Evolutionary conservation across 2,888 invertebrate species (phyloP), one percentile per base, ranked within the genome.

Genomic region (Megamerina dolium): DNA sequence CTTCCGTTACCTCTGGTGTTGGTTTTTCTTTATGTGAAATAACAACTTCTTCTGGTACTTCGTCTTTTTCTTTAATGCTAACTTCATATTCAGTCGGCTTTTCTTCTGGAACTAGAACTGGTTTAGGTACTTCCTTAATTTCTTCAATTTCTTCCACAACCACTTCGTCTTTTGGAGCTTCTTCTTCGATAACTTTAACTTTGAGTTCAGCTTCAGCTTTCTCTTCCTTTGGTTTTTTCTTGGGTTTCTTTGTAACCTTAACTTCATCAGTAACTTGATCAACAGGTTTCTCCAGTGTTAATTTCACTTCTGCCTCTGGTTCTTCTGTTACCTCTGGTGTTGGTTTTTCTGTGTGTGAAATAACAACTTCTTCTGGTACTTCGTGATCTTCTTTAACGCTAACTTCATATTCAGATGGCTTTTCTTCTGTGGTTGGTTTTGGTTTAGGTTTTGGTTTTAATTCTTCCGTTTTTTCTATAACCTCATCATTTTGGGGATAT

Each of bases 261-360:
- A 57, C 47, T n/a, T 55, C 58, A n/a, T 62, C 63, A 41, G 49
- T 46, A 32, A 55, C 53, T 27, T 58, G 52, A 42, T 55, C 53
- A 1, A 53, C 35, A 14, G 45, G 45, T 34, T 49, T 48, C n/a
- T 45, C 45, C 12, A 57, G 50, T 18, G 57, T 56, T 3, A 67
- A 46, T 30, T 57, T 54, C 8, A 67, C 60, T 37, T 65, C 61
- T 8, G 55, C 64, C 30, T 63, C 67, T 10, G 62, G 63, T 26
- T 67, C 68, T 54, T 67, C 65, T 5, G 55, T 53, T 33, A 61
- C 56, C 16, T 61, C 43, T 9, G 53, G 48, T 2, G 41, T 48
- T 1, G 56, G 53, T n/a, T 61, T 56, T 51, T 55, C 69, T 30
- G 63, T 67, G 31, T 52, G 55, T 13, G 49, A 50, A 37, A 54